Evolutionary conservation across 2,888 invertebrate genomes (phyloP).

Genomic region (Syrphus vitripennis): DNA sequence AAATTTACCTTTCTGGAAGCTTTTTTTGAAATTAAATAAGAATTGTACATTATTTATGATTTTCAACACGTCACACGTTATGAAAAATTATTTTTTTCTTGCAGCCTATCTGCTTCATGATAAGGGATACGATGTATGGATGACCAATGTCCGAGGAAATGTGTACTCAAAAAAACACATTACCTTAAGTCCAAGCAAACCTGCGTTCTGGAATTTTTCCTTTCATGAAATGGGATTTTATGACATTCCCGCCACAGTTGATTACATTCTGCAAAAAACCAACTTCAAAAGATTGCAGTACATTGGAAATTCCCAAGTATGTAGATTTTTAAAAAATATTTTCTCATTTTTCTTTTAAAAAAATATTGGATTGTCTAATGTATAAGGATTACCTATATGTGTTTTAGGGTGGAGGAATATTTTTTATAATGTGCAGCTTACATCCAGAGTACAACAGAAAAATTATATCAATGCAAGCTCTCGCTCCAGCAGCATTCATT

Average conservation of each 20-base stretch:
- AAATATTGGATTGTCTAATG: too few species aligned
- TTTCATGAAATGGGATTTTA: constrained; percentile 88
- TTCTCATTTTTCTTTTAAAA: constrained; percentile 77
- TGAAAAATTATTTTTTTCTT: constrained; percentile 5
- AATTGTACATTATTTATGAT: too few species aligned
- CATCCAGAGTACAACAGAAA: constrained; percentile 86
- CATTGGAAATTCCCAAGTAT: constrained; percentile 88
- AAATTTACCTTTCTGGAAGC: too few species aligned
- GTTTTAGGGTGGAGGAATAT: constrained; percentile 85
- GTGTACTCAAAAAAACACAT: constrained; percentile 83
- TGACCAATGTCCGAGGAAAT: constrained; percentile 91
- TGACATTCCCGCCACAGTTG: constrained; percentile 92
- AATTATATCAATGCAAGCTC: constrained; percentile 85
- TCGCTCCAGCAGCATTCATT: constrained; percentile 87
- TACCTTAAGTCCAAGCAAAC: constrained; percentile 78
- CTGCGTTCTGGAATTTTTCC: constrained; percentile 85
- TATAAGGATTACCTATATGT: background rate
- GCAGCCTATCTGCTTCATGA: constrained; percentile 83
- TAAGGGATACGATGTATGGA: constrained; percentile 90
- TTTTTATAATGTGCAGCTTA: constrained; percentile 86
- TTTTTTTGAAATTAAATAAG: too few species aligned
- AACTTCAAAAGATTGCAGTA: constrained; percentile 86
- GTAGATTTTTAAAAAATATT: background rate
- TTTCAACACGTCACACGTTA: too few species aligned
- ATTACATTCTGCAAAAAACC: constrained; percentile 85